Percentiles rank a stretch among this genome's conserved stretches.
These are phyloP conservation scores for Epinotia demarniana DNA, from an alignment of 2,888 invertebrate species.

Conservation along the genomic window DNA sequence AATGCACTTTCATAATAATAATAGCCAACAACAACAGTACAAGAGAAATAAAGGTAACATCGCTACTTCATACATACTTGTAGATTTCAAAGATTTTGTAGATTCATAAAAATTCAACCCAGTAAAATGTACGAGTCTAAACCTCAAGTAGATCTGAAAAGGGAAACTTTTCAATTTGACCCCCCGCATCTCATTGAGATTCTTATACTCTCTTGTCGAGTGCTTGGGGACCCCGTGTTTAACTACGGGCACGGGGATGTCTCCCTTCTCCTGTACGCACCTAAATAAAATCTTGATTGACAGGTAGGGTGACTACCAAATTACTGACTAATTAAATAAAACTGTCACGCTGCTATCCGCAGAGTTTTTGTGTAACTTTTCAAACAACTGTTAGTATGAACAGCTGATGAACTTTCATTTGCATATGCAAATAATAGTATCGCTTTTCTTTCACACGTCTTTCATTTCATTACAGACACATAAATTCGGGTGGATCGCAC, in stretches of 20 bases:
- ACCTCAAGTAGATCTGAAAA: conserved; percentile 34
- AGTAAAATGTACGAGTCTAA: conserved; percentile 18
- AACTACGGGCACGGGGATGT: conserved; percentile 3
- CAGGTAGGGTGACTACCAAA: conserved; percentile 22
- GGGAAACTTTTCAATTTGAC: conserved; percentile 43
- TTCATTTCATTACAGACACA: no score
- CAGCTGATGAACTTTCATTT: background rate
- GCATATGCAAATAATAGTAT: no score
- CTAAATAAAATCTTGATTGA: conserved; percentile 36
- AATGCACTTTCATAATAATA: no score
- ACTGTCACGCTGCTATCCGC: background rate
- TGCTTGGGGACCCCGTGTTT: conserved; percentile 29
- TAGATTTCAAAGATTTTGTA: conserved; percentile 3
- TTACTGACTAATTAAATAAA: conserved; percentile 11
- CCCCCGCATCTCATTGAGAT: conserved; percentile 36
- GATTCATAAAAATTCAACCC: conserved; percentile 2
- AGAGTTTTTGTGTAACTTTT: background rate
- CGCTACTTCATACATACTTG: background rate
- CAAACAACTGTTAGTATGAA: background rate
- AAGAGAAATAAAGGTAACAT: no score
- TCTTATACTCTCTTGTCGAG: conserved; percentile 36
- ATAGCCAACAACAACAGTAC: no score
- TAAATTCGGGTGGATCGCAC: no score
- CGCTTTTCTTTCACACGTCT: no score
- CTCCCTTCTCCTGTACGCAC: conserved; percentile 7